phyloP scores from a whole-genome alignment of 2,113 vertebrate genomes.

The Lasiurus borealis region DNA sequence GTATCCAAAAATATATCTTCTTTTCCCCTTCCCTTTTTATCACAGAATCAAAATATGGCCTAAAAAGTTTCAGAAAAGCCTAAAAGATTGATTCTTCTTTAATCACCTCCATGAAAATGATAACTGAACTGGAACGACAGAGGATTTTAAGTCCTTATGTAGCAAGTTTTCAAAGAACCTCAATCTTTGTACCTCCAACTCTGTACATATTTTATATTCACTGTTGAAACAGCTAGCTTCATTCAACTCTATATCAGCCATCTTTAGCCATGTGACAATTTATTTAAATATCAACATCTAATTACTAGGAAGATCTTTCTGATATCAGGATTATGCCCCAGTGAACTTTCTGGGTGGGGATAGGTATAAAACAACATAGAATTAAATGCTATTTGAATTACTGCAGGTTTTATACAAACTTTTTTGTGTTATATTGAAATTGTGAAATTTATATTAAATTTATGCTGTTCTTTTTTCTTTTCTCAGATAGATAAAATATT shows the following conservation, averaged over 20 bases:
- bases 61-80: background rate
- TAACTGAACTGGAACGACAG: background rate
- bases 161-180: background rate
- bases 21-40: background rate
- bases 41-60: background rate
- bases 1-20: background rate
- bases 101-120: background rate
- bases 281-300: background rate
- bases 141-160: background rate
- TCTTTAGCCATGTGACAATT: background rate
- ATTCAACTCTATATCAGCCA: background rate
- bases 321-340: background rate
- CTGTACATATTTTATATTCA: background rate
- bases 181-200: background rate
- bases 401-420: background rate
- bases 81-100: background rate
- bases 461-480: constrained; percentile 64
- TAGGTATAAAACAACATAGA: background rate
- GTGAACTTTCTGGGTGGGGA: background rate
- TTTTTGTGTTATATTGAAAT: constrained; percentile 38
- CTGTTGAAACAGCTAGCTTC: background rate
- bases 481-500: constrained; percentile 85
- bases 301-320: background rate
- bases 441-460: constrained; percentile 19
- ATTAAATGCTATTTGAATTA: background rate